Conservation (phyloP, 92 coral and sea anemone species). For the Palythoa caribaeorum region DNA sequence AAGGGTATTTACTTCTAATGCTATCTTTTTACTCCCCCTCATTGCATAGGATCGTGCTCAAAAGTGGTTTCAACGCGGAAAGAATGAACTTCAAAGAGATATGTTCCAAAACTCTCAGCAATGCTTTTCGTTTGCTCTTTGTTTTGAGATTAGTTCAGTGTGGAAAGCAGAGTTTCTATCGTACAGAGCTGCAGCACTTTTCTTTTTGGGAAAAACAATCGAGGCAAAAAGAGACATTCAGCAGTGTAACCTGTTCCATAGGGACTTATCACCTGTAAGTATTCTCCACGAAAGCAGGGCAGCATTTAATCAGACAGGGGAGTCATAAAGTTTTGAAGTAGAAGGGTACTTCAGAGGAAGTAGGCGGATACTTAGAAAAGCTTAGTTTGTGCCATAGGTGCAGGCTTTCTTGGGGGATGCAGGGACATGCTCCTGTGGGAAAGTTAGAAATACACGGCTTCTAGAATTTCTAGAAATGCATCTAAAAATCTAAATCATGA, state of each 20-base stretch:
- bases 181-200: constrained; percentile 27
- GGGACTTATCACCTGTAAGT: constrained; percentile 7
- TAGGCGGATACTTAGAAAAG: no score
- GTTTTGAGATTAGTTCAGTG: not conserved
- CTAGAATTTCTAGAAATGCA: no score
- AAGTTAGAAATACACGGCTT: no score
- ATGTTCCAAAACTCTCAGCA: not conserved
- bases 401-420: no score
- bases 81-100: not conserved
- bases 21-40: not conserved
- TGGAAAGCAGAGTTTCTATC: constrained; percentile 8
- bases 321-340: no score
- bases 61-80: constrained; percentile 28
- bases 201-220: not conserved
- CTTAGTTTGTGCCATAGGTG: no score
- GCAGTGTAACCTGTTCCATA: not conserved
- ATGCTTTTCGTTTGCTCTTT: constrained; percentile 34
- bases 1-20: not conserved
- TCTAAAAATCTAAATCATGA: no score
- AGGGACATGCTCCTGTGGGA: no score
- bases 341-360: no score
- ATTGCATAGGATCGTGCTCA: constrained; percentile 15
- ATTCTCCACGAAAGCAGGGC: not conserved
- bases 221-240: not conserved
- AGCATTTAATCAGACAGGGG: no score